phyloP scores from a whole-genome alignment of 2,888 invertebrate species.

The Drosophila meridionalis region DNA sequence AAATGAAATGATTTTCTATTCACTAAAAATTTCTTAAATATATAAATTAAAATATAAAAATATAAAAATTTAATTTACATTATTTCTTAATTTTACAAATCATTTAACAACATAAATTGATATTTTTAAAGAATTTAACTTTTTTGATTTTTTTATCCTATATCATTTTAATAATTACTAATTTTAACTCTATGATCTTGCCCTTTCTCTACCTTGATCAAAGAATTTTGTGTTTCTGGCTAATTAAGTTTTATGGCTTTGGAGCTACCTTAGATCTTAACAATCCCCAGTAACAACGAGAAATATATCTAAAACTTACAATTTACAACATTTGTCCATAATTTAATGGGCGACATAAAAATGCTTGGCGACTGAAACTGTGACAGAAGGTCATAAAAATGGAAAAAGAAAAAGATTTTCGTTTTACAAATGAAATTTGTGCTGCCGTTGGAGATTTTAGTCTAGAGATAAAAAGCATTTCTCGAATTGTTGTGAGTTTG shows the following conservation, averaged over 20 bases:
- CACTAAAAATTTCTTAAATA: background rate
- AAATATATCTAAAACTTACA: background rate
- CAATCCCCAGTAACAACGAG: background rate
- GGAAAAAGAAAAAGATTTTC: background rate
- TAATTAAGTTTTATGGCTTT: constrained; percentile 62
- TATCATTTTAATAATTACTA: background rate
- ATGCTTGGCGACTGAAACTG: constrained; percentile 19
- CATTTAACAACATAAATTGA: no score
- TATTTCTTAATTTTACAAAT: background rate
- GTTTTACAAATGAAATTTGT: constrained; percentile 20
- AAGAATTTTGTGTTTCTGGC: constrained; percentile 35
- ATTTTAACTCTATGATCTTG: background rate
- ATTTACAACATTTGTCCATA: constrained; percentile 15
- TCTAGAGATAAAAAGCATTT: background rate
- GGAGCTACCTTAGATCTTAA: constrained; percentile 24
- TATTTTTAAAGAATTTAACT: no score
- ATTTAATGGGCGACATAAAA: constrained; percentile 26
- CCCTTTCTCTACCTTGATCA: background rate
- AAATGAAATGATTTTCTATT: background rate
- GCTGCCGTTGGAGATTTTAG: background rate
- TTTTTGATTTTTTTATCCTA: background rate
- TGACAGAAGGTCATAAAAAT: constrained; percentile 12
- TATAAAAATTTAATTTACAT: background rate
- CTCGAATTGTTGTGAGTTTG: background rate
- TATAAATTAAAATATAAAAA: background rate